Evolutionary conservation across 2,888 invertebrate species (phyloP).

Genomic region (Tribolium freemani): DNA sequence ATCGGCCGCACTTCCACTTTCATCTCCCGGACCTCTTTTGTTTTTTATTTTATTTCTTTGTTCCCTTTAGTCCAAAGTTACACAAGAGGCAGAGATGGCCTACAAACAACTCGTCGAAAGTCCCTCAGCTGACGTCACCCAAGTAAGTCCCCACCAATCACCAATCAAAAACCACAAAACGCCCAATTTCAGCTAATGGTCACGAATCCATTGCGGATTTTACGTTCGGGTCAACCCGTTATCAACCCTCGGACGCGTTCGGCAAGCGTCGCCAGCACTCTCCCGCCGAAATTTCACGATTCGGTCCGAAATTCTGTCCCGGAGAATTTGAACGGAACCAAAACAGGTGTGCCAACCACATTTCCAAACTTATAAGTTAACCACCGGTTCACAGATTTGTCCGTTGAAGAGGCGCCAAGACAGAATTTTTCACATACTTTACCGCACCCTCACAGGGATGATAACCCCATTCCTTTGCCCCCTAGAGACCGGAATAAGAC

Average conservation of each 20-base stretch:
- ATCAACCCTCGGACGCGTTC: slow-evolving; percentile 66
- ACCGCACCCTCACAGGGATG: slow-evolving; percentile 53
- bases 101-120: slow-evolving; percentile 92
- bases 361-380: neutral
- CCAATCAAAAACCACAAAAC: neutral
- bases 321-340: slow-evolving; percentile 56
- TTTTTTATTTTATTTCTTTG: slow-evolving; percentile 61
- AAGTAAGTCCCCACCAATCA: slow-evolving; percentile 54
- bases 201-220: slow-evolving; percentile 76
- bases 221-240: slow-evolving; percentile 73
- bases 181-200: slow-evolving; percentile 59
- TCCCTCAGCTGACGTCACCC: slow-evolving; percentile 64
- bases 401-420: slow-evolving; percentile 10
- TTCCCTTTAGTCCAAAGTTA: slow-evolving; percentile 80
- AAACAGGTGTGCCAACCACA: slow-evolving; percentile 36
- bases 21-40: slow-evolving; percentile 50
- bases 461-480: slow-evolving; percentile 84
- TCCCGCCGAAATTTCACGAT: slow-evolving; percentile 56
- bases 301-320: slow-evolving; percentile 56
- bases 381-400: neutral
- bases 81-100: slow-evolving; percentile 91
- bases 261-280: slow-evolving; percentile 58
- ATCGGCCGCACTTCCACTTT: slow-evolving; percentile 46
- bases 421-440: slow-evolving; percentile 16
- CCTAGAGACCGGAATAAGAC: slow-evolving; percentile 80